phyloP scores from a whole-genome alignment of 2,888 invertebrate species.

The Aphodius sticticus region DNA sequence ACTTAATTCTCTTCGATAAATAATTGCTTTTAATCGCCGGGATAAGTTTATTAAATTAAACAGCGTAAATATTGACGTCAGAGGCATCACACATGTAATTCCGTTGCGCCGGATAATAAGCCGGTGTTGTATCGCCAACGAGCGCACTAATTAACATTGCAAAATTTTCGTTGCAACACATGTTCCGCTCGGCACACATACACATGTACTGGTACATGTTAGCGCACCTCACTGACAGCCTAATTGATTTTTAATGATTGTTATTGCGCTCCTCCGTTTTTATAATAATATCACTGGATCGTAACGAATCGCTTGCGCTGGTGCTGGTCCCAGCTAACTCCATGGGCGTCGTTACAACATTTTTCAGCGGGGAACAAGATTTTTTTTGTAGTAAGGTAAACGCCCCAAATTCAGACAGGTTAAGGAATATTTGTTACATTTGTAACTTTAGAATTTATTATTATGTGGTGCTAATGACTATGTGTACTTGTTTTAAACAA shows the following conservation, averaged over 20 bases:
- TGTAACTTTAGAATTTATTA: too few relatives aligned
- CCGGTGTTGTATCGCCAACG: background rate
- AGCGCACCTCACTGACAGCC: slow-evolving; percentile 28
- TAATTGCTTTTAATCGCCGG: background rate
- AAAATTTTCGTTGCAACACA: slow-evolving; percentile 34
- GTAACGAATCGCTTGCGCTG: background rate
- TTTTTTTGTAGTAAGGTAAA: too few relatives aligned
- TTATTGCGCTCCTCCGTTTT: slow-evolving; percentile 21
- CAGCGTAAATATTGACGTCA: slow-evolving; percentile 4
- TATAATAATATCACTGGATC: background rate
- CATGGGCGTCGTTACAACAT: background rate
- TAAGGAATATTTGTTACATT: too few relatives aligned
- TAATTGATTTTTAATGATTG: slow-evolving; percentile 36
- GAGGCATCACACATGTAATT: background rate
- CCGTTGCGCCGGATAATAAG: background rate
- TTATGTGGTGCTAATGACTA: too few relatives aligned
- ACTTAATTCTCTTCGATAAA: background rate
- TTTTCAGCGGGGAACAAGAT: too few relatives aligned
- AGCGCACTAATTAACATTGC: slow-evolving; percentile 32
- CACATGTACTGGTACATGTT: slow-evolving; percentile 5
- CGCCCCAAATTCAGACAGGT: too few relatives aligned
- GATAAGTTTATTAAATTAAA: background rate
- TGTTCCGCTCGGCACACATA: slow-evolving; percentile 29
- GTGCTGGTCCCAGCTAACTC: background rate
- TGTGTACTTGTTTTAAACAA: too few relatives aligned